Evolutionary conservation across 2,888 invertebrate species (phyloP).

Genomic region (Portevinia maculata): DNA sequence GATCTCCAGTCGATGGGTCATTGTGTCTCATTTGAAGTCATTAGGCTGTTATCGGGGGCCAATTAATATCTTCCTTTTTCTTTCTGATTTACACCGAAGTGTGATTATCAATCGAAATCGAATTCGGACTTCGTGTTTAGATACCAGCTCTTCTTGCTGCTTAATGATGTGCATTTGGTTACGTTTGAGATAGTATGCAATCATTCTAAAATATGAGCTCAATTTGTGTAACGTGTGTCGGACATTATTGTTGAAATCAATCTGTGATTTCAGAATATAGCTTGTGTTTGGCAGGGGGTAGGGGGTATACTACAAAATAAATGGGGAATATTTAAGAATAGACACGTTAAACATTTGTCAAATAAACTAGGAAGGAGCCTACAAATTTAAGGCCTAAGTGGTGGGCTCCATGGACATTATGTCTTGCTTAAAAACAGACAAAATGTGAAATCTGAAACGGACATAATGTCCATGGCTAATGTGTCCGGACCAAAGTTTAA

Average conservation of each 20-base stretch:
- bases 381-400: too few relatives aligned
- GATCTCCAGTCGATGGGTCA: slow-evolving; percentile 38
- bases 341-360: too few relatives aligned
- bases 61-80: slow-evolving; percentile 46
- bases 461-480: too few relatives aligned
- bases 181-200: slow-evolving; percentile 33
- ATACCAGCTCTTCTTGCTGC: slow-evolving; percentile 42
- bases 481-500: too few relatives aligned
- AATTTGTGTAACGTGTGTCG: slow-evolving; percentile 47
- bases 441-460: too few relatives aligned
- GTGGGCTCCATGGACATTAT: too few relatives aligned
- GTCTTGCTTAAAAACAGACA: too few relatives aligned
- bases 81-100: slow-evolving; percentile 33
- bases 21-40: slow-evolving; percentile 69
- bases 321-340: too few relatives aligned
- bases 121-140: slow-evolving; percentile 60
- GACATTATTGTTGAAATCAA: slow-evolving; percentile 26
- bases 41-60: slow-evolving; percentile 56
- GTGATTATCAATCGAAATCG: slow-evolving; percentile 65
- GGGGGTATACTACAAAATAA: too few relatives aligned
- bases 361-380: too few relatives aligned
- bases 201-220: slow-evolving; percentile 56
- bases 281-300: too few relatives aligned
- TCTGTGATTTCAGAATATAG: slow-evolving; percentile 2
- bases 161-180: slow-evolving; percentile 30